Conservation (phyloP, 2,113 vertebrate species). For the Halichoerus grypus region DNA sequence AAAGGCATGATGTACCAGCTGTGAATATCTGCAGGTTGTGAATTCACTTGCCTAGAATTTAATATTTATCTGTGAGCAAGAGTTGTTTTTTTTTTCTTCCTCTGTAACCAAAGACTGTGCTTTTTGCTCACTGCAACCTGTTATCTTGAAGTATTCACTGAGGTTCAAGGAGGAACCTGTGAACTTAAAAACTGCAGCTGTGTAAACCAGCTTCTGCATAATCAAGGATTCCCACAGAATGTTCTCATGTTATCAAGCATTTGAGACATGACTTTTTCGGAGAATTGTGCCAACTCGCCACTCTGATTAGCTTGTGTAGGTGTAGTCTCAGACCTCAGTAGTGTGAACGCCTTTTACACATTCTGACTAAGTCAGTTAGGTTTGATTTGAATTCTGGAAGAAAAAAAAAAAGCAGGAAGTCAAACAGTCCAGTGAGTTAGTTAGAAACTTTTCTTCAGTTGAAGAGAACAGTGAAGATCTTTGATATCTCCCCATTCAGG, state of each 20-base stretch:
- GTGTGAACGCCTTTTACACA: not conserved
- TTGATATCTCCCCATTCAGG: slow-evolving; percentile 70
- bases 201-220: not conserved
- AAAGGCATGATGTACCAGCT: not conserved
- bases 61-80: not conserved
- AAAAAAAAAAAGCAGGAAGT: slow-evolving; percentile 73
- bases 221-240: not conserved
- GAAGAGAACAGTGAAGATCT: slow-evolving; percentile 74
- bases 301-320: not conserved
- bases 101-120: not conserved
- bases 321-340: not conserved
- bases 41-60: not conserved
- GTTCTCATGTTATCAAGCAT: not conserved
- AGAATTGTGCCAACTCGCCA: not conserved
- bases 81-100: too few species aligned
- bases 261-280: not conserved
- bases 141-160: not conserved
- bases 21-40: accelerated
- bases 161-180: not conserved
- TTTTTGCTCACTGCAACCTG: not conserved
- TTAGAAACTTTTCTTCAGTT: slow-evolving; percentile 72
- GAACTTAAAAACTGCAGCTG: not conserved
- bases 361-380: slow-evolving; percentile 50
- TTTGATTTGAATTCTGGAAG: slow-evolving; percentile 75
- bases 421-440: slow-evolving; percentile 63